Base-by-base conservation (phyloP, 2,113 vertebrate species). In the Tautogolabrus adspersus region DNA sequence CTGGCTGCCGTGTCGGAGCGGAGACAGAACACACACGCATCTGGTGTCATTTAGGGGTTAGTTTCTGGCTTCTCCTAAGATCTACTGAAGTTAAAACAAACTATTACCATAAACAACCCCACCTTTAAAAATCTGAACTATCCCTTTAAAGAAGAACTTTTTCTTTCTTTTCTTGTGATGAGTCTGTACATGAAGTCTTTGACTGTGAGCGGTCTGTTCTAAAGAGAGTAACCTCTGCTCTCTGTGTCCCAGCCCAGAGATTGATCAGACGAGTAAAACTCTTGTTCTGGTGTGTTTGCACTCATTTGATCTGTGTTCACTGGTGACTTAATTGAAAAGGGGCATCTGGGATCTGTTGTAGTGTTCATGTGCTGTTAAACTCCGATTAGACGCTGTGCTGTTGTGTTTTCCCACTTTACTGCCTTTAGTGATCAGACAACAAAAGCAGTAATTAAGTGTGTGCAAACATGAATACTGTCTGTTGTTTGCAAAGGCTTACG, bases 371-470 rank as follows among this genome's bases (percentile, higher is more conserved):
- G 78, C 83, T 62, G 79, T 87, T 84, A 81, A 75, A 89, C 82
- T 72, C 62, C 21, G 81, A 81, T 90, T 87, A 81, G 74, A 75
- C 12, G 74, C 75, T 40, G 13, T 11, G 30, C 64, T 72, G 51
- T 46, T 70, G 75, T 71, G 51, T 80, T 88, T 76, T 68, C 63
- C 75, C 76, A 84, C 81, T 87, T 81, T 81, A 46, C 56, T 75
- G 82, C 81, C 71, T 77, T 76, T 79, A 67, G 75, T 84, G 75
- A 89, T 80, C 71, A 80, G 80, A 86, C 77, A 86, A 77, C 75
- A 87, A 81, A 83, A 74, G 60, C 81, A 59, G 84, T 81, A 82
- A 90, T 79, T 90, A 90, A 77, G 73, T 72, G 77, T 67, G 51
- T 34, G 75, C 78, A 73, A 88, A 87, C 87, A 82, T 60, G 63